Evolutionary conservation across 2,113 vertebrate genomes (phyloP), one percentile per base, ranked within the genome.

Genomic region (Cebidichthys violaceus): DNA sequence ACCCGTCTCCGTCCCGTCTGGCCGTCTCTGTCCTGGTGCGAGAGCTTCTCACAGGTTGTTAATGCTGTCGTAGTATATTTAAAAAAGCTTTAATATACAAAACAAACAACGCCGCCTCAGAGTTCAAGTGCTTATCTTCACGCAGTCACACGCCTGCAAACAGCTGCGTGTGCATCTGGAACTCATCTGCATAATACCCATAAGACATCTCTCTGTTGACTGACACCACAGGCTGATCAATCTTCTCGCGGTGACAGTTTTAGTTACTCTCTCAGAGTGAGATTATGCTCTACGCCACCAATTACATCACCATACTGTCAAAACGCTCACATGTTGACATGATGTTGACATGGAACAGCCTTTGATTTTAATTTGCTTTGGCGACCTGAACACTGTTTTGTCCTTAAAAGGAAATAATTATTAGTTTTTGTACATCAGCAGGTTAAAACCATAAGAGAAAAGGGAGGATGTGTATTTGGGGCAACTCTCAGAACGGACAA

Each of bases 151-250:
- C 66, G 64, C 70, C 61, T 57, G 41, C 74, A 71, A 78, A 84
- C 81, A 88, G 77, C 71, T 86, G 83, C 43, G 45, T 60, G 54
- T 55, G 35, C 77, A 87, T 67, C 86, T 86, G 77, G 81, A 82
- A 60, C 9, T 76, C 65, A 76, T 90, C 59, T 77, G 29, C 79
- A 83, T 83, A 68, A 79, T 41, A 85, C 65, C 39, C 70, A 43
- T 74, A 59, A 75, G 27, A 70, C 70, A 83, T 29, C 50, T 71
- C 27, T 66, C 41, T 62, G 31, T 45, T 74, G 57, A 80, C 17
- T 60, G 35, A 68, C 43, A 83, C 62, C 39, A 41, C 73, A 59
- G 18, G 29, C 41, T 39, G 43, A 82, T 64, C 37, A 61, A 68
- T 70, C n/a, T 15, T 37, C 29, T 7, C 41, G 22, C 50, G 22